These are phyloP conservation scores for Zaprionus nigranus DNA, from an alignment of 1,140 invertebrate species.

Conservation along the genomic window DNA sequence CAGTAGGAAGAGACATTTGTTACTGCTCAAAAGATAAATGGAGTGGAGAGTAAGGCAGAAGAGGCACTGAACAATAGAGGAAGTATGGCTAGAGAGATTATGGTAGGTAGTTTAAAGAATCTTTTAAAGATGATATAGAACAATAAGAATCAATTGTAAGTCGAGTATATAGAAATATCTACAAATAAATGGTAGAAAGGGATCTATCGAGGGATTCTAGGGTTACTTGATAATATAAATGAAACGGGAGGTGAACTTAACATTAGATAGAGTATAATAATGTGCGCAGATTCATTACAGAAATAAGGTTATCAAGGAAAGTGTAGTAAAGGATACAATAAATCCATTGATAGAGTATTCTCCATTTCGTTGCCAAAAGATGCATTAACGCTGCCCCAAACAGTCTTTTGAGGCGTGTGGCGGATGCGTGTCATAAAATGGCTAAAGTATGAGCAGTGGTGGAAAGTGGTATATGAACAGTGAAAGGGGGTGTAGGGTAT, in stretches of 20 bases:
- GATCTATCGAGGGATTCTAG: not conserved
- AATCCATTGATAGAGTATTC: conserved; percentile 22
- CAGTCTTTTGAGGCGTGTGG: conserved; percentile 35
- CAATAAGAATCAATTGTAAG: not conserved
- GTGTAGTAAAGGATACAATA: not conserved
- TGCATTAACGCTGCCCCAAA: conserved; percentile 7
- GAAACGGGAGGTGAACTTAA: not conserved
- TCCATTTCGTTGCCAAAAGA: not conserved
- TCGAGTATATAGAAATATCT: not conserved
- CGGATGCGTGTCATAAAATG: conserved; percentile 67
- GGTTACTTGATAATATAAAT: not conserved
- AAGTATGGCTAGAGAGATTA: not conserved
- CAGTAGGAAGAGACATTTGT: not conserved
- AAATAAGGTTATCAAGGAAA: not conserved
- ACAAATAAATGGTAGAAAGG: too few relatives aligned
- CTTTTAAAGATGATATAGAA: not conserved
- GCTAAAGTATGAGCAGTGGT: conserved; percentile 62
- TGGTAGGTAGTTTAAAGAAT: not conserved
- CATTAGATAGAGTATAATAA: not conserved
- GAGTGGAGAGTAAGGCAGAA: not conserved
- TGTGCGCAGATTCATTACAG: too few relatives aligned
- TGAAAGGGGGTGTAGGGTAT: not conserved
- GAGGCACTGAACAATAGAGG: not conserved
- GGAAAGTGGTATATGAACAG: conserved; percentile 25
- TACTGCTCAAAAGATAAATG: not conserved